Base-by-base conservation (phyloP, 2,888 invertebrate genomes). In the Crematogaster levior region DNA sequence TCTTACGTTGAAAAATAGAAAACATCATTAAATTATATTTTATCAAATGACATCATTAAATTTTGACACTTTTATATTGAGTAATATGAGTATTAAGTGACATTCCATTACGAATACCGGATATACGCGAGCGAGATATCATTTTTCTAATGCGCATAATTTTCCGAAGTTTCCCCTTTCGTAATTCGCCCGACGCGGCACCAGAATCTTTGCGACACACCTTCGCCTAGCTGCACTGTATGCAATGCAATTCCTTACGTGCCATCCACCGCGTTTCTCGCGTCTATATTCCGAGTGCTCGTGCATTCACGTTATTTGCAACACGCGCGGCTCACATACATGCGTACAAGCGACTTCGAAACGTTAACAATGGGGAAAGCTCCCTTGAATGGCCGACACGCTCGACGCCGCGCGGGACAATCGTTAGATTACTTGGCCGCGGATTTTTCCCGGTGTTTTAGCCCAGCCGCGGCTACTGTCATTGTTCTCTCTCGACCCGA, bases 401-500 rank as follows among this genome's bases (percentile, higher is more conserved):
- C 46, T 46, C 48, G 74, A 58, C 43, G 72, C 58, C 43, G n/a
- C 43, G 60, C 27, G 37, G 58, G 72, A 75, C 63, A 82, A 77
- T 73, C 84, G 70, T 66, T 68, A 65, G 86, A 85, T 88, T 88
- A 88, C 80, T 81, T 80, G 72, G 82, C 53, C 63, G 80, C 83
- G 60, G 70, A 61, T 73, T 86, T 83, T 86, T 85, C 82, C 79
- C 70, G 75, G 75, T 82, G 79, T 84, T 85, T 85, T 68, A 83
- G 68, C 81, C 60, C 37, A 40, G 18, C 21, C 56, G 66, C 48
- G 37, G 51, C 51, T 48, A 24, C 75, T 18, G 58, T 66, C 51
- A 70, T 81, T 66, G 48, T 75, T 63, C 72, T 46, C 60, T 34
- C 43, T 12, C 53, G 58, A 58, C 37, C 34, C 63, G 24, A 18